Evolutionary conservation across 1,140 invertebrate genomes (phyloP).

Genomic region (Battus philenor): DNA sequence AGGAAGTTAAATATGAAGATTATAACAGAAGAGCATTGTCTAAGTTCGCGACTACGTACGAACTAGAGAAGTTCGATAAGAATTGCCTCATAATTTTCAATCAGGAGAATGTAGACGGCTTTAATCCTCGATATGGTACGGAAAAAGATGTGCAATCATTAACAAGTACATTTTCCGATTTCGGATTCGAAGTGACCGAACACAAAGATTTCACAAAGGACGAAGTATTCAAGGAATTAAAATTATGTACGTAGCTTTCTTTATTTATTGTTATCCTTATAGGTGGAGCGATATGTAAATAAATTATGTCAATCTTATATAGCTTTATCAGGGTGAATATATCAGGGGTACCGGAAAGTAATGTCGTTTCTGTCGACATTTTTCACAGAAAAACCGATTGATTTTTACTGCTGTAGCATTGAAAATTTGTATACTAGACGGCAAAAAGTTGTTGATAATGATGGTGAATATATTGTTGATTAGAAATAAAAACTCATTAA

Average conservation of each 20-base stretch:
- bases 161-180: constrained; percentile 37
- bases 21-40: constrained; percentile 41
- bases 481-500: too few relatives aligned
- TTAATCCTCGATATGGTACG: constrained; percentile 42
- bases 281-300: not conserved
- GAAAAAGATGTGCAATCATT: constrained; percentile 44
- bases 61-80: constrained; percentile 55
- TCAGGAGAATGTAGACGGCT: constrained; percentile 43
- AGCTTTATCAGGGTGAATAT: too few relatives aligned
- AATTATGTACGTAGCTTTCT: constrained; percentile 35
- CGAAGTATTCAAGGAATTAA: constrained; percentile 33
- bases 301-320: too few relatives aligned
- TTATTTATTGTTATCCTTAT: not conserved
- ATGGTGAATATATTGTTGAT: too few relatives aligned
- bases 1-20: not conserved
- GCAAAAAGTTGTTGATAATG: too few relatives aligned
- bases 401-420: too few relatives aligned
- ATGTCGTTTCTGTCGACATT: too few relatives aligned
- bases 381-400: too few relatives aligned
- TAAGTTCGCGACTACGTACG: constrained; percentile 44
- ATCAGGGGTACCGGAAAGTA: too few relatives aligned
- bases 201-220: constrained; percentile 42
- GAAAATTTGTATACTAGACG: too few relatives aligned
- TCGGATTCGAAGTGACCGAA: constrained; percentile 41
- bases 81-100: constrained; percentile 57